These are phyloP conservation scores for Laticauda laticaudata DNA, from an alignment of 2,113 vertebrate genomes.

Conservation along the genomic window DNA sequence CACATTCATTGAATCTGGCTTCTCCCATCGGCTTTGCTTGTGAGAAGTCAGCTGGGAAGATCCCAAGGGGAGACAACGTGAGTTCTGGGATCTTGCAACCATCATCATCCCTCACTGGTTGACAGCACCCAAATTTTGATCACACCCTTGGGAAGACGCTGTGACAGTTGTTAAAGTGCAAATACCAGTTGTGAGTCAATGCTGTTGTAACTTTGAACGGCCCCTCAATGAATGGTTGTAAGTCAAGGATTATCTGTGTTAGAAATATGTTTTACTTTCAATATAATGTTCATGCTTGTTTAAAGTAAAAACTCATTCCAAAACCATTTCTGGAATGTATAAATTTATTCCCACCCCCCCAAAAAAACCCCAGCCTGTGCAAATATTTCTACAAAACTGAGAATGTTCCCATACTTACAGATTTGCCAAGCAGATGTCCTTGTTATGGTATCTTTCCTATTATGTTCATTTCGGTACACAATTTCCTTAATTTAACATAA, in stretches of 20 bases:
- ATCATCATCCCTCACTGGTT: no score
- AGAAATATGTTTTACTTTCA: not conserved
- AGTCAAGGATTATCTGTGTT: not conserved
- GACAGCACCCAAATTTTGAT: no score
- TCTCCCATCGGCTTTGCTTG: no score
- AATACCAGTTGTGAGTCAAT: no score
- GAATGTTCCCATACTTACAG: not conserved
- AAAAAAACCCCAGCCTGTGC: not conserved
- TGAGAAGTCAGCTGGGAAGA: no score
- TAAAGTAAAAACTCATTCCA: not conserved
- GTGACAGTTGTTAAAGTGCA: no score
- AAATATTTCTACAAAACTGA: not conserved
- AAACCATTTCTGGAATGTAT: not conserved
- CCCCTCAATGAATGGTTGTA: no score
- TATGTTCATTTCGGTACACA: not conserved
- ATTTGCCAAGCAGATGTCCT: not conserved
- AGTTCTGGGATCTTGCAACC: no score
- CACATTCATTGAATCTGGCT: no score
- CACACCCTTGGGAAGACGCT: no score
- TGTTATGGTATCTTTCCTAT: not conserved
- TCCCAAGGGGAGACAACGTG: no score
- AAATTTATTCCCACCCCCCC: not conserved
- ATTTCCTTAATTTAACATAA: not conserved
- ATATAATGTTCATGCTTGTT: not conserved
- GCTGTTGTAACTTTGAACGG: no score